Conservation (phyloP, 2,113 vertebrate genomes). For the Manacus vitellinus region DNA sequence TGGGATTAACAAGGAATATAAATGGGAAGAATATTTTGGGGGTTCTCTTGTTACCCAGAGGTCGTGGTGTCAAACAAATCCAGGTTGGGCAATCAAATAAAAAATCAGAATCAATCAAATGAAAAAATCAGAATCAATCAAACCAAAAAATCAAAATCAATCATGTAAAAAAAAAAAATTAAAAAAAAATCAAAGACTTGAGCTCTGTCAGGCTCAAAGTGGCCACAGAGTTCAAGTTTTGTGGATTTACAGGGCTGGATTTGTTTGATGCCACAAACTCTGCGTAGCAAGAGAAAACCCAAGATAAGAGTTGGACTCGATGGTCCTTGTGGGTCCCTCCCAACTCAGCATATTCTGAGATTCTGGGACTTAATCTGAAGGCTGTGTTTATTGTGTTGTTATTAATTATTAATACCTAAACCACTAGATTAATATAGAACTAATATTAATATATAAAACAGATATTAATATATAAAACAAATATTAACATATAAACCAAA, state of each 20-base stretch:
- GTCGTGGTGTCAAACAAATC: rapidly evolving
- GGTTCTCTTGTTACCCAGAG: not conserved
- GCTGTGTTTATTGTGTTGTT: no score
- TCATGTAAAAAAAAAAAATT: no score
- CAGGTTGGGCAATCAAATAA: not conserved
- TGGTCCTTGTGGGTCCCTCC: not conserved
- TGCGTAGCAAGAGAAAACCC: not conserved
- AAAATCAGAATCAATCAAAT: no score
- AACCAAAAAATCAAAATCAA: no score
- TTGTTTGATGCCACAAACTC: not conserved
- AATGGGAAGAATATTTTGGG: not conserved
- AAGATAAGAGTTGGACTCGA: not conserved
- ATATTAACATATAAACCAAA: no score
- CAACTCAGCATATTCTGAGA: not conserved
- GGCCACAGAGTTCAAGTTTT: not conserved
- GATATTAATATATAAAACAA: no score
- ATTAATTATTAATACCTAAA: no score
- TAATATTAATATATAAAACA: no score
- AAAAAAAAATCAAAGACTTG: not conserved
- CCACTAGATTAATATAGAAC: no score
- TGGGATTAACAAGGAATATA: not conserved
- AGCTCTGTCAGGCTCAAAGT: not conserved
- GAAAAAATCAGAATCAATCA: no score
- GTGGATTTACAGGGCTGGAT: not conserved
- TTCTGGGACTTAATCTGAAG: not conserved